Base-by-base conservation (phyloP, 1,140 invertebrate genomes). In the Halyomorpha halys region DNA sequence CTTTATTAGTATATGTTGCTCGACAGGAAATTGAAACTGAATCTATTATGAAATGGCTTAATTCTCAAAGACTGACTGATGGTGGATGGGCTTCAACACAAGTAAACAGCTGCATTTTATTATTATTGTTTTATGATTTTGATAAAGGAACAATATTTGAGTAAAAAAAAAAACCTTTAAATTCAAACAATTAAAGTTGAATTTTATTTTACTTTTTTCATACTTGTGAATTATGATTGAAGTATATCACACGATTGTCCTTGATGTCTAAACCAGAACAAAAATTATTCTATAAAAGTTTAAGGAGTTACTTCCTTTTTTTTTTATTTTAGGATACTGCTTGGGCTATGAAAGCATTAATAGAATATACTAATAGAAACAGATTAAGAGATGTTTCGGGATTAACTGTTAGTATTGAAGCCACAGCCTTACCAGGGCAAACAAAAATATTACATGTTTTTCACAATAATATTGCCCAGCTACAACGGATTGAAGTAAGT, bases 41-140 rank as follows among this genome's bases (percentile, higher is more conserved):
- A 65, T 82, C 86, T 14, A 94, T 96, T 71, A 92, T 97, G 23
- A 85, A 87, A 71, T 98, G 94, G 94, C 76, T 98, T 8, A 95
- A 95, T 74, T 81, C 88, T 0, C 94, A 97, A 72, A 80, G 94
- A 59, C 78, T 96, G 0, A 86, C 86, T n/a, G 89, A 96, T 70
- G 90, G 90, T 44, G 94, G 93, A 0, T 96, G 94, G 91, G 90
- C 91, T 0, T 95, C 92, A 0, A 95, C 94, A 5, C 91, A 94
- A 76, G 85, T 83, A 69, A 63, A 45, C n/a, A n/a, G n/a, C n/a
- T n/a, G n/a, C n/a, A n/a, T n/a, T n/a, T n/a, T n/a, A n/a, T n/a
- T n/a, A n/a, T n/a, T n/a, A 61, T 21, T 39, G 3, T 30, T 54
- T 39, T 39, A 11, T 39, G 34, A 6, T 39, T 5, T 49, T 49